Evolutionary conservation across 2,113 vertebrate species (phyloP), one percentile per base, ranked within the genome.

Genomic region (Manacus vitellinus): DNA sequence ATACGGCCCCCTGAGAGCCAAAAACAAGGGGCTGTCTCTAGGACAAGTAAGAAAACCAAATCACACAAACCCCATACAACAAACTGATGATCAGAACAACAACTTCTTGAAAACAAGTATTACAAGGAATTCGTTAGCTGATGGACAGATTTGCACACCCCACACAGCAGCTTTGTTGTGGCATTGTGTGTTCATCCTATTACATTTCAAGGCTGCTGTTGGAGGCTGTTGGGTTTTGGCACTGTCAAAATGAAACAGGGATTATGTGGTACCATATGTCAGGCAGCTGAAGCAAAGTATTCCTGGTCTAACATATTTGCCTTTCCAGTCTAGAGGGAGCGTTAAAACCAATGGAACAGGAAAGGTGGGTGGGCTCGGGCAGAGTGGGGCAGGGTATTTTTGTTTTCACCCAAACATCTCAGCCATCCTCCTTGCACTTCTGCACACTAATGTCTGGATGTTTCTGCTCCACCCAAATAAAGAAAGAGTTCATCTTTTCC

Each of bases 201-300:
- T 91, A 95, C 78, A 92, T 88, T 91, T 76, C 71, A 89, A 95
- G 91, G 93, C 89, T 96, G 85, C 89, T 73, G 83, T 90, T 92
- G 10, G 10, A 96, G 95, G 85, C 93, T 94, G 92, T 78, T 91
- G 86, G 73, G 72, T 94, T 95, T 94, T 96, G 96, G 96, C 89
- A 62, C 59, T 63, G 71, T 65, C 85, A 83, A 59, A 96, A 82
- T 37, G 70, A 94, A 96, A 65, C 30, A 39, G 76, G 85, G 70
- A 92, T 87, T 77, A 82, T 62, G 70, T 63, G 92, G 93, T 73
- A 65, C 85, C 97, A 96, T 89, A 91, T 92, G 96, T 94, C 88
- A 95, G 77, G 84, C 95, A 96, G 93, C 94, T 95, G 94, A 96
- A 94, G 70, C 55, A 88, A 84, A 93, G 39, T 65, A 86, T 79